phyloP scores from a whole-genome alignment of 1,140 invertebrate species.

The Stegodyphus dumicola region DNA sequence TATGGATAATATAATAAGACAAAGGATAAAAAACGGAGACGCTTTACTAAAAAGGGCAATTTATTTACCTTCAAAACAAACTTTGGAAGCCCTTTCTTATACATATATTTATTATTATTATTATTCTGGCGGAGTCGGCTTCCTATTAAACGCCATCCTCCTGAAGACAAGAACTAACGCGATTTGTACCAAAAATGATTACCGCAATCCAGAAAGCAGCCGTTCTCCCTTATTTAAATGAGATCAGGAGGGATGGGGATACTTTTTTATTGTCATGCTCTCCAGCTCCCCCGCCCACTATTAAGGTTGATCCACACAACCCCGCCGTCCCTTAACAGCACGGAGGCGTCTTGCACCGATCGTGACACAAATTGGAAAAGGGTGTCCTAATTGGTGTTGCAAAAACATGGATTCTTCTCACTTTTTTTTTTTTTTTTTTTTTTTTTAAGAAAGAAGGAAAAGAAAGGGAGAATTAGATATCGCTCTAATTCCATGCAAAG shows the following conservation, averaged over 20 bases:
- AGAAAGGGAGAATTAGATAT: background rate
- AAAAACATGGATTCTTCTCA: background rate
- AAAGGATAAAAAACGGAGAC: background rate
- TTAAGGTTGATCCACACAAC: conserved; percentile 20
- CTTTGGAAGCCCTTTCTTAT: conserved; percentile 14
- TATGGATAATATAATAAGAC: background rate
- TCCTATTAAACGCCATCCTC: conserved; percentile 34
- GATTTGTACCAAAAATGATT: conserved; percentile 52
- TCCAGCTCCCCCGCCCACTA: background rate
- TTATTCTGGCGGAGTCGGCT: conserved; percentile 31
- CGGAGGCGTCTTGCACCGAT: conserved; percentile 20
- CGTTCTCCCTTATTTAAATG: conserved; percentile 51
- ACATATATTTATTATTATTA: conserved; percentile 46
- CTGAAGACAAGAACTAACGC: conserved; percentile 30
- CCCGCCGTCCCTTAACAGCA: conserved; percentile 7
- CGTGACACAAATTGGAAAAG: conserved; percentile 50
- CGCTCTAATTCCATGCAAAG: too few species aligned
- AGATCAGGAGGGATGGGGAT: conserved; percentile 24
- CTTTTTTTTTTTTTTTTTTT: background rate
- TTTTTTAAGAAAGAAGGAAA: background rate
- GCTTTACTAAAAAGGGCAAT: conserved; percentile 46
- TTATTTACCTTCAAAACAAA: conserved; percentile 53
- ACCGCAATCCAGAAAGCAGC: conserved; percentile 20
- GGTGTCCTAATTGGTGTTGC: background rate
- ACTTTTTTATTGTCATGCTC: conserved; percentile 27